phyloP scores from a whole-genome alignment of 2,888 invertebrate species.

The Euproctis similis region DNA sequence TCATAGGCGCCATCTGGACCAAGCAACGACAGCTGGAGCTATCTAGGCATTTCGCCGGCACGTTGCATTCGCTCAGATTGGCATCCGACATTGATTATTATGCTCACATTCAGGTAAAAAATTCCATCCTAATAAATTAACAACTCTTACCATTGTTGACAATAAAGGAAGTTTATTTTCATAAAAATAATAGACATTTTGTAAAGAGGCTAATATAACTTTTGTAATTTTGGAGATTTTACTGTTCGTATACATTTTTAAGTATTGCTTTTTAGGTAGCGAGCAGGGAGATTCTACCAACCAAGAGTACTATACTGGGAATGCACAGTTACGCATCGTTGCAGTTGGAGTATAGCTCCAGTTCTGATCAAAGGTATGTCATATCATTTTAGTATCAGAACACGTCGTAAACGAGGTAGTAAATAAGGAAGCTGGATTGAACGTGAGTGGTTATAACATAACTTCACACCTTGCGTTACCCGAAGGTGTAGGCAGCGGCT shows the following conservation, averaged over 20 bases:
- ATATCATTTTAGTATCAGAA: too few species aligned
- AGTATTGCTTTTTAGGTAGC: conserved; percentile 38
- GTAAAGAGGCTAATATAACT: too few species aligned
- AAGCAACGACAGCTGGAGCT: conserved; percentile 77
- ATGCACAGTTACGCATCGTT: conserved; percentile 54
- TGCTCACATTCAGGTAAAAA: conserved; percentile 40
- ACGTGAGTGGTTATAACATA: too few species aligned
- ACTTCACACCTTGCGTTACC: too few species aligned
- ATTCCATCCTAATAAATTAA: conserved; percentile 3
- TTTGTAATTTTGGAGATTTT: too few species aligned
- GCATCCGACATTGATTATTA: conserved; percentile 76
- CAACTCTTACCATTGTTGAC: too few species aligned
- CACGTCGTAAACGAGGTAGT: too few species aligned
- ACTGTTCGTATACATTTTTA: neutral
- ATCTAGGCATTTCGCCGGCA: conserved; percentile 76
- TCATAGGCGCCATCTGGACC: conserved; percentile 80
- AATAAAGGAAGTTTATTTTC: too few species aligned
- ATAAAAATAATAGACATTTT: too few species aligned
- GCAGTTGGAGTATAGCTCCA: conserved; percentile 62
- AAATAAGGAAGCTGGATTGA: too few species aligned
- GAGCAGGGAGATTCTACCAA: conserved; percentile 61
- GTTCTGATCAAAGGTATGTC: conserved; percentile 59
- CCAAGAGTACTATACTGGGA: conserved; percentile 53
- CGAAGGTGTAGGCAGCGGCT: too few species aligned
- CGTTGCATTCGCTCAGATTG: conserved; percentile 75